Evolutionary conservation across 2,113 vertebrate species (phyloP), one percentile per base, ranked within the genome.

Genomic region (Catagonus wagneri): DNA sequence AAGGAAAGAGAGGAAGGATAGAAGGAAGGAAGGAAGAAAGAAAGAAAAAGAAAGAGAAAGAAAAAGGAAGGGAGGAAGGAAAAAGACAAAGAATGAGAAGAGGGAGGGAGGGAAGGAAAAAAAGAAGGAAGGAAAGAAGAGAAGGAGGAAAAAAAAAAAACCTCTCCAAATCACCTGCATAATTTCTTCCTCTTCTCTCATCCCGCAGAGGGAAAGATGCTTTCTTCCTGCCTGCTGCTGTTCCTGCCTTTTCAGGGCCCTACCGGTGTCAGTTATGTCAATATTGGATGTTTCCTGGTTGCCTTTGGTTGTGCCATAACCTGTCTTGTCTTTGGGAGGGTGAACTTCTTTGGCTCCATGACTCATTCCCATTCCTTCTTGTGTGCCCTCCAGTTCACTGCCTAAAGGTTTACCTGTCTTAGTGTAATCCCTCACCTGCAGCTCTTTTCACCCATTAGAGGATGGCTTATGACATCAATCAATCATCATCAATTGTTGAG

Each of bases 281-380:
- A 15, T 39, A 89, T 50, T 63, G n/a, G 23, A 32, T 36, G 76
- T 85, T 54, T n/a, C 25, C 58, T 68, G 0, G 0, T n/a, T 56
- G 25, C 19, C 6, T 20, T 27, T 23, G 13, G 34, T 65, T 39
- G 34, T 29, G 12, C 14, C 17, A 7, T 39, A 25, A 16, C 15
- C 12, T 75, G 12, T 52, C 32, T 71, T 0, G 0, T 83, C 79
- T 74, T 68, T 34, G 52, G 6, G 13, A 61, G 32, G 56, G 32
- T 27, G 0, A n/a, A 1, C 19, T n/a, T 1, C 39, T 52, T 69
- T 39, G 20, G 19, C 27, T 36, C 36, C 8, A 1, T 27, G 15
- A 13, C 15, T 60, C 66, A 27, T 6, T 29, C n/a, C 23, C 50
- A 20, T 10, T 63, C 3, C 85, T 11, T 86, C n/a, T 34, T 34